Evolutionary conservation across 1,140 invertebrate genomes (phyloP).

Genomic region (Heterodera schachtii): DNA sequence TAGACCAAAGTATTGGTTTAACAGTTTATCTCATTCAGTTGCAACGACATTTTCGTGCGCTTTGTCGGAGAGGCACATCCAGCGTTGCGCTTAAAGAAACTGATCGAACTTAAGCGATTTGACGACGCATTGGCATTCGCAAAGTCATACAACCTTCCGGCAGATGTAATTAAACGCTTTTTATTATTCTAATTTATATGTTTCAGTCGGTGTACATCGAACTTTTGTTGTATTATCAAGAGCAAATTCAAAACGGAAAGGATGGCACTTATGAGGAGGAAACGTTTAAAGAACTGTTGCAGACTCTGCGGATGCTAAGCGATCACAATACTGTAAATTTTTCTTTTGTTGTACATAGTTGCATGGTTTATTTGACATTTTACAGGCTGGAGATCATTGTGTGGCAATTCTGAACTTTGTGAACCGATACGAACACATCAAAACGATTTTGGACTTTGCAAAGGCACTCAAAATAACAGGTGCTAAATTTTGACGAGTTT

Average conservation of each 20-base stretch:
- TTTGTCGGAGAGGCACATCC: constrained; percentile 41
- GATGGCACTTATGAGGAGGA: constrained; percentile 31
- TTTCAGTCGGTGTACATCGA: constrained; percentile 36
- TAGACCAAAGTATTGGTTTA: too few species aligned
- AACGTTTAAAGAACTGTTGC: constrained; percentile 26
- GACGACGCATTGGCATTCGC: constrained; percentile 39
- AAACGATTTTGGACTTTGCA: constrained; percentile 23
- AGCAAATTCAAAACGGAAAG: constrained; percentile 33
- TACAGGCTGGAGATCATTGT: constrained; percentile 32
- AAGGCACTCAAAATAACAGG: constrained; percentile 27
- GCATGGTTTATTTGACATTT: background rate
- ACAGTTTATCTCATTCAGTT: constrained; percentile 6
- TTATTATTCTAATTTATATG: background rate
- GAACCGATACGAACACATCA: constrained; percentile 36
- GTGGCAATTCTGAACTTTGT: constrained; percentile 27
- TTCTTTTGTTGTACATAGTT: constrained; percentile 10
- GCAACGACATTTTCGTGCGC: constrained; percentile 25
- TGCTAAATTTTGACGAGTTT: constrained; percentile 8
- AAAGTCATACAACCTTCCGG: constrained; percentile 25
- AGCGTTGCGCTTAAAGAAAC: constrained; percentile 21
- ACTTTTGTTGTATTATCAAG: constrained; percentile 25
- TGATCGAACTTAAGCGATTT: constrained; percentile 30
- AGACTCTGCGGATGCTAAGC: constrained; percentile 13
- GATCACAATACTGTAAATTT: constrained; percentile 23
- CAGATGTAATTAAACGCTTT: constrained; percentile 12